A percentile compares a stretch with the other conserved stretches of the same genome.
phyloP scores from a whole-genome alignment of 2,797 vertebrate species.

The Natrix natrix region DNA sequence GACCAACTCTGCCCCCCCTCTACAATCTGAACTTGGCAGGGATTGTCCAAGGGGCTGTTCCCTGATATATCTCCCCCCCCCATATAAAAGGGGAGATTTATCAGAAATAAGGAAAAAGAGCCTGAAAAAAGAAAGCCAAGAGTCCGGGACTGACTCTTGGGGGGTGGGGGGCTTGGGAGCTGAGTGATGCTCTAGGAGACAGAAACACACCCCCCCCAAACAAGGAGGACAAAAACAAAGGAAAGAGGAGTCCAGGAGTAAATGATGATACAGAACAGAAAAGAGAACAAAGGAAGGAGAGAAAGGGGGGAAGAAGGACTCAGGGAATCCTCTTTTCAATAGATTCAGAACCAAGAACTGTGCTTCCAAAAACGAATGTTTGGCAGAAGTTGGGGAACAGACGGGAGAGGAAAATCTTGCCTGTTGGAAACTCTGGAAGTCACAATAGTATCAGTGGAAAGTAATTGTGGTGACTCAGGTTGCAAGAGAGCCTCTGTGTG shows the following conservation, averaged over 20 bases:
- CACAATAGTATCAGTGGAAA: too few species aligned
- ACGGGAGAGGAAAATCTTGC: background rate
- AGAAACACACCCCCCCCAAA: background rate
- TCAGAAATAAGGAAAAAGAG: background rate
- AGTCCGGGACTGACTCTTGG: background rate
- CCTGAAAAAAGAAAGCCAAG: background rate
- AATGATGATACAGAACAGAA: background rate
- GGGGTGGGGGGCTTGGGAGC: background rate
- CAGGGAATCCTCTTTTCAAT: background rate
- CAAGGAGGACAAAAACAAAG: background rate
- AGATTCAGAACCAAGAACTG: background rate
- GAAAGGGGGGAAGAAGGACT: accelerated
- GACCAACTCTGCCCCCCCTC: background rate
- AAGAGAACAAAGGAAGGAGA: background rate
- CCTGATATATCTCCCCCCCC: background rate
- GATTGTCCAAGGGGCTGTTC: background rate
- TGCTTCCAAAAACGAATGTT: background rate
- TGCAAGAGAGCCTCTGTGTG: background rate
- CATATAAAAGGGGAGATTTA: background rate
- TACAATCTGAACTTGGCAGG: background rate
- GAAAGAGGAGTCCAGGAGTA: background rate
- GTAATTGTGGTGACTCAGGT: background rate
- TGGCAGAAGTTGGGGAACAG: background rate
- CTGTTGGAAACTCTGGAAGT: too few species aligned
- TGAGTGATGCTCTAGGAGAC: background rate